A percentile compares a stretch with the other conserved stretches of the same genome.
Evolutionary conservation across 2,113 vertebrate genomes (phyloP).

Genomic region (Coptodon rendalli): DNA sequence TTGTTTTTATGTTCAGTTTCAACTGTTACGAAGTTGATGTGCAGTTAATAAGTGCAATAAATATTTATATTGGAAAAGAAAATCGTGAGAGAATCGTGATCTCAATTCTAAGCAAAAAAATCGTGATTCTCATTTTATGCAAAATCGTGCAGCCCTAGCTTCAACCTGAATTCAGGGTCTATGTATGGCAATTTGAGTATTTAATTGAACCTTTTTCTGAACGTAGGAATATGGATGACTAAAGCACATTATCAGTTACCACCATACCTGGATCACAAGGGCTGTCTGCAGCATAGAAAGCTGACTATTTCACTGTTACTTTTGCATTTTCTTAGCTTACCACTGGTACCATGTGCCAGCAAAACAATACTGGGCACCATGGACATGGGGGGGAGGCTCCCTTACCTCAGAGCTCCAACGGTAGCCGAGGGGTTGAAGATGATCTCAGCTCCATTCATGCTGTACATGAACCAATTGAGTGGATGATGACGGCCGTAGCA

Average conservation of each 20-base stretch:
- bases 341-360: not conserved
- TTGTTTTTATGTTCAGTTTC: too few relatives aligned
- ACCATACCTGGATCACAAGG: not conserved
- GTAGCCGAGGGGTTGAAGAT: conserved; percentile 98
- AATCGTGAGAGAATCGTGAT: too few relatives aligned
- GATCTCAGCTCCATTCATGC: conserved; percentile 91
- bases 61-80: too few relatives aligned
- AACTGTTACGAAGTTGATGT: too few relatives aligned
- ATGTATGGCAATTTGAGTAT: not conserved
- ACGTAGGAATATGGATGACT: not conserved
- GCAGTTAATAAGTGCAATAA: too few relatives aligned
- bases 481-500: conserved; percentile 96
- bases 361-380: not conserved
- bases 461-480: conserved; percentile 96
- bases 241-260: not conserved
- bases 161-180: not conserved
- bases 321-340: not conserved
- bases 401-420: conserved; percentile 85
- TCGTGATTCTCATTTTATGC: too few relatives aligned
- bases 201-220: not conserved
- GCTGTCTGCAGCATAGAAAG: not conserved
- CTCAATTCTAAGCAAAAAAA: too few relatives aligned
- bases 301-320: not conserved
- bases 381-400: not conserved
- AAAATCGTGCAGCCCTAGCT: too few relatives aligned